Evolutionary conservation across 2,888 invertebrate species (phyloP).

Genomic region (Cataglyphis altisquamis): DNA sequence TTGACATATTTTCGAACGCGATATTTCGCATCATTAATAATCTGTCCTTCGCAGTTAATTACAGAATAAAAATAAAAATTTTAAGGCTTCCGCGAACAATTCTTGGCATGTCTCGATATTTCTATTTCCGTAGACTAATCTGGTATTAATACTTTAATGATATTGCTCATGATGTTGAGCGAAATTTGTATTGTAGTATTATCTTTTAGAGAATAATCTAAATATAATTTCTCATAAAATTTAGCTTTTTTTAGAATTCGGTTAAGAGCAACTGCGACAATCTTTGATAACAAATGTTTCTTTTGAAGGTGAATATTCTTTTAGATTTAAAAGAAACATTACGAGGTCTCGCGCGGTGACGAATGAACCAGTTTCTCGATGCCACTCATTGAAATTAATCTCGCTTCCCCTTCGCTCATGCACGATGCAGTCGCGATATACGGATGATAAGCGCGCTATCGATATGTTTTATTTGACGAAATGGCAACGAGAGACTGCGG

Average conservation of each 20-base stretch:
- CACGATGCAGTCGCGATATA: constrained; percentile 18
- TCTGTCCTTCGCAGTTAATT: constrained; percentile 8
- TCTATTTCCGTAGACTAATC: constrained; percentile 5
- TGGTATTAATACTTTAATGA: constrained; percentile 26
- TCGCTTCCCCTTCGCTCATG: neutral
- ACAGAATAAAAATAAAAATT: constrained; percentile 17
- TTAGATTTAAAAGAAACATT: neutral
- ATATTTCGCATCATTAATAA: constrained; percentile 1
- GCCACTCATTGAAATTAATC: constrained; percentile 37
- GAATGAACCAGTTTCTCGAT: constrained; percentile 29
- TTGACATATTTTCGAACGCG: neutral
- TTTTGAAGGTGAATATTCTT: constrained; percentile 8
- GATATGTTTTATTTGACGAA: constrained; percentile 42
- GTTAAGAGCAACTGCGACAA: constrained; percentile 7
- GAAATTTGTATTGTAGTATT: neutral
- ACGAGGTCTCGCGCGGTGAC: constrained; percentile 15
- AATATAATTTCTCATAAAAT: constrained; percentile 9
- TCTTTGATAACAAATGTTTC: constrained; percentile 38
- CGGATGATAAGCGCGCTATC: constrained; percentile 20
- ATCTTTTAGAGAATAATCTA: neutral
- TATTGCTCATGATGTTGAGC: constrained; percentile 2
- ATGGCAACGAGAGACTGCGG: constrained; percentile 22
- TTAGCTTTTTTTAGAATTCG: neutral
- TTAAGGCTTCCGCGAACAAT: constrained; percentile 23
- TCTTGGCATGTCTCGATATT: neutral